A percentile compares a stretch with the other conserved stretches of the same genome.
phyloP scores from a whole-genome alignment of 2,888 invertebrate genomes.

The Himalopsyche japonica region DNA sequence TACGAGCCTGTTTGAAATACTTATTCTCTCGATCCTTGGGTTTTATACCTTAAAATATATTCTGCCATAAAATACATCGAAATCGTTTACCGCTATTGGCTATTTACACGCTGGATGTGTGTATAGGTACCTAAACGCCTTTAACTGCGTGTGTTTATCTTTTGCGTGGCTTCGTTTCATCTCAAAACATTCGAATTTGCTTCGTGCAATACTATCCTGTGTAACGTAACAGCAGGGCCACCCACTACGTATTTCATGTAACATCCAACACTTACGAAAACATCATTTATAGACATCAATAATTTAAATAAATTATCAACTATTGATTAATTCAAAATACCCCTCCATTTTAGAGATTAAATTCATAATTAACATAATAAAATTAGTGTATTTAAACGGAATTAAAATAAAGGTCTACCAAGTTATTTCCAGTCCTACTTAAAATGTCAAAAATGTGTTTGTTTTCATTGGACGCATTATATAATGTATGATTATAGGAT shows the following conservation, averaged over 20 bases:
- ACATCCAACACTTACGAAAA: too few species aligned
- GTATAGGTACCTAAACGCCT: conserved; percentile 9
- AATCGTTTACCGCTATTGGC: conserved; percentile 28
- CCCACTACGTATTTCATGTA: neutral
- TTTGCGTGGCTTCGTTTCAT: neutral
- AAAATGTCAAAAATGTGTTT: too few species aligned
- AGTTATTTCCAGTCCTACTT: too few species aligned
- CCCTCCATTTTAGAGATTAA: too few species aligned
- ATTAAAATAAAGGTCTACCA: too few species aligned
- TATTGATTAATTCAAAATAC: too few species aligned
- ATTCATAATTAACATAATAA: too few species aligned
- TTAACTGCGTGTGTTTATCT: conserved; percentile 29
- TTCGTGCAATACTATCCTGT: neutral
- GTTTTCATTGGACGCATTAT: too few species aligned
- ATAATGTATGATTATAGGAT: too few species aligned
- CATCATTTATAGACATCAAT: too few species aligned
- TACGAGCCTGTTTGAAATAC: neutral
- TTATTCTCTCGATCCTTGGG: neutral
- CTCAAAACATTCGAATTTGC: neutral
- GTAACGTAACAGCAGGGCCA: neutral
- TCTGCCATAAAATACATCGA: conserved; percentile 29
- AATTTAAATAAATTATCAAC: too few species aligned
- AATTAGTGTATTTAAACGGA: too few species aligned
- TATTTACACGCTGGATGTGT: conserved; percentile 26
- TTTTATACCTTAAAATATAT: conserved; percentile 23